Conservation (phyloP, 2,888 invertebrate species). For the Adelphocoris suturalis region DNA sequence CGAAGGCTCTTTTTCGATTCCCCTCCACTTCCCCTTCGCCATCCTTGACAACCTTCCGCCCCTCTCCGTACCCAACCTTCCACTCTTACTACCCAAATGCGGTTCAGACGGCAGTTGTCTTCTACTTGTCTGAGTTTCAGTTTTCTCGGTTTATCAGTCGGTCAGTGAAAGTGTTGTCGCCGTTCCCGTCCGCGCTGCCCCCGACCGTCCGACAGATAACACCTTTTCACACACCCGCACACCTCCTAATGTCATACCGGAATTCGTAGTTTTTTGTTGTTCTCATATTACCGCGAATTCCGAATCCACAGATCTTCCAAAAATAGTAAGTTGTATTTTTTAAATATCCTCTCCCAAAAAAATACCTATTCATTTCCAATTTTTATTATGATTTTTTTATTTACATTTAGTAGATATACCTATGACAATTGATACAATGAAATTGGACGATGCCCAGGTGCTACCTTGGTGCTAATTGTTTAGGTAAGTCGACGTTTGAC, state of each 20-base stretch:
- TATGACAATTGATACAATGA: too few relatives aligned
- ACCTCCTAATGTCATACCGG: constrained; percentile 51
- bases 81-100: constrained; percentile 54
- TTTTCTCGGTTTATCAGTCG: constrained; percentile 64
- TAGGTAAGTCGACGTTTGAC: too few relatives aligned
- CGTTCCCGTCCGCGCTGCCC: not conserved
- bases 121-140: constrained; percentile 60
- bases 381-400: not conserved
- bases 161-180: constrained; percentile 60
- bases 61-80: not conserved
- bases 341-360: not conserved
- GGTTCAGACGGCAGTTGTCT: constrained; percentile 59
- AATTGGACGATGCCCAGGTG: too few relatives aligned
- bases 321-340: not conserved
- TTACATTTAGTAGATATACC: not conserved
- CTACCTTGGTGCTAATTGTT: too few relatives aligned
- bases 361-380: not conserved
- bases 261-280: not conserved
- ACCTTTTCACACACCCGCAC: not conserved
- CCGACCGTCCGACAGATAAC: constrained; percentile 37
- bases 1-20: not conserved
- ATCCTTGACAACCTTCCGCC: constrained; percentile 48
- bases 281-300: not conserved
- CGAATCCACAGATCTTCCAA: constrained; percentile 13
- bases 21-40: constrained; percentile 10